Conservation (phyloP, 2,888 invertebrate species). For the Muschampia plurimacula region DNA sequence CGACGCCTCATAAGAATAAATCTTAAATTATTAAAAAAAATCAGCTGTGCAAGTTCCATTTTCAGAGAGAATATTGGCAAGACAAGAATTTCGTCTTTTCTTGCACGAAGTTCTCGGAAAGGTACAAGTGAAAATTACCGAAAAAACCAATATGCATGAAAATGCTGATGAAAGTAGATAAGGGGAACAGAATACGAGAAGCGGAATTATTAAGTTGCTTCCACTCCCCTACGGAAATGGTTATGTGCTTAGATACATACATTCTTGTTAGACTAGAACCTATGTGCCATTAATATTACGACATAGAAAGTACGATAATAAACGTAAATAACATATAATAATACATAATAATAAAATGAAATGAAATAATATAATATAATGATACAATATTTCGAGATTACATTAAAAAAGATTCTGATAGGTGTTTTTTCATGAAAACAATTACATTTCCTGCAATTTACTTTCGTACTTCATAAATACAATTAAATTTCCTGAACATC, state of each 20-base stretch:
- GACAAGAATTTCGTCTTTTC: neutral
- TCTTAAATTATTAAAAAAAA: neutral
- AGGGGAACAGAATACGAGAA: neutral
- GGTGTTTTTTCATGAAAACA: too few species aligned
- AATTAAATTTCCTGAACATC: too few species aligned
- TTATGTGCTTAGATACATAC: neutral
- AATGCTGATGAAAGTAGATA: neutral
- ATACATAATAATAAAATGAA: too few species aligned
- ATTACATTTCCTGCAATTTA: too few species aligned
- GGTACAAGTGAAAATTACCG: neutral
- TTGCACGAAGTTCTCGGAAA: neutral
- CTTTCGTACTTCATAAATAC: too few species aligned
- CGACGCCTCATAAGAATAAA: neutral
- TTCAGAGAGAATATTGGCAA: neutral
- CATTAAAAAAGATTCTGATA: too few species aligned
- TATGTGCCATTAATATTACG: neutral
- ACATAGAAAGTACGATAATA: too few species aligned
- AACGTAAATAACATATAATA: too few species aligned
- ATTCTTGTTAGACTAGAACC: neutral
- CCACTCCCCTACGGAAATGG: slow-evolving; percentile 6
- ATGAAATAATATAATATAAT: too few species aligned
- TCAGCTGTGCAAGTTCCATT: neutral
- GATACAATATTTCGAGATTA: too few species aligned
- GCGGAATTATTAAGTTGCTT: neutral
- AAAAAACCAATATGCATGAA: slow-evolving; percentile 1